Base-by-base conservation (phyloP, 2,797 vertebrate species). In the Ispidina lecontei region DNA sequence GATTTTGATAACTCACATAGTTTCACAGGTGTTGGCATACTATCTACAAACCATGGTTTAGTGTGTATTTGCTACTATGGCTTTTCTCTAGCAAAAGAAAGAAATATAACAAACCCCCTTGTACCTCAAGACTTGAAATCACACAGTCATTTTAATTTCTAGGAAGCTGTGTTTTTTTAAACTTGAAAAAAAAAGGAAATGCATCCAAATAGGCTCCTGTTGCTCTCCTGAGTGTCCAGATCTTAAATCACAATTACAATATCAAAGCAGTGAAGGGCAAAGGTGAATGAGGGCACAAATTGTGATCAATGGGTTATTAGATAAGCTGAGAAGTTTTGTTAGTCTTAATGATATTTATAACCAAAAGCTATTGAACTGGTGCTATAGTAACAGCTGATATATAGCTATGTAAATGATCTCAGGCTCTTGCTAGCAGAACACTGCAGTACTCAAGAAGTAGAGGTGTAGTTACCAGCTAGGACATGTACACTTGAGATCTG, bases 301-400 rank as follows among this genome's bases (percentile, higher is more conserved):
- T 75, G 78, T 97, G 97, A 97, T 98, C 94, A 98, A 88, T 95
- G 96, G 84, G 93, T 97, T 97, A 97, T 97, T 97, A 97, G 96
- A 96, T 96, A 75, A 91, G 76, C 94, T 95, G 91, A 96, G 94
- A 97, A 97, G 94, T 96, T 97, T 97, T 74, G 64, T 95, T 96
- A 87, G 78, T 89, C 96, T 94, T 97, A 97, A 96, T 97, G 95
- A 97, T 97, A 98, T 98, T 98, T 98, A 98, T 98, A 97, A 96
- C 97, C 87, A 59, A 76, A 58, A 95, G 86, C 95, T 94, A 95
- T 98, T 98, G 98, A 97, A 97, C 96, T 89, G 87, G 80, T 87
- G 93, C 94, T 93, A 78, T 94, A 82, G 69, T 73, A 93, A 89
- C 75, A 84, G 28, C 35, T 98, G 97, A 98, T 98, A 92, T 95